Base-by-base conservation (phyloP, 2,113 vertebrate species). In the Thunnus thynnus region DNA sequence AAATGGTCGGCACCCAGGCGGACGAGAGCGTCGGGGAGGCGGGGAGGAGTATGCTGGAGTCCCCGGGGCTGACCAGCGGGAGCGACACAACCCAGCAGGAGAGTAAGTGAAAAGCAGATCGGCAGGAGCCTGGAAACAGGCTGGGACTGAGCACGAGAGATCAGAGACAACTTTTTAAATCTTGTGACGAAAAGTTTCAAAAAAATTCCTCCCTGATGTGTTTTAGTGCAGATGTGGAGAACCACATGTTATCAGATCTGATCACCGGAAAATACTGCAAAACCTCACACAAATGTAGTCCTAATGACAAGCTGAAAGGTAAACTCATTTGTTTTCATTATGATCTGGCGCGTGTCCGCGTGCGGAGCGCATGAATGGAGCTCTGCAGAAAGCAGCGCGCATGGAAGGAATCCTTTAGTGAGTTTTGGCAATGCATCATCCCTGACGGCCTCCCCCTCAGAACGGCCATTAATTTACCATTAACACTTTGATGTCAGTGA, bases 21-120 rank as follows among this genome's bases (percentile, higher is more conserved):
- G 98, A 98, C 72, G 98, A 99, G 79, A 94, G 95, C 66, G 96
- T 96, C 76, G 97, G 95, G 68, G 98, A 99, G 86, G 94, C 97
- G 70, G 97, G 97, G 57, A 94, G 97, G 91, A 97, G 95, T 91
- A 95, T 98, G 94, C 95, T 99, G 94, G 98, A 99, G 91, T 98
- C 97, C 22, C 97, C 98, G 12, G 98, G 97, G n/a, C 93, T 98
- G 89, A 99, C 97, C 89, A 99, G 98, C 91, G 98, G 98, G 89
- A 99, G 98, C 92, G 98, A 99, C 95, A 99, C 98, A 2, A 97
- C 97, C 80, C 98, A 98, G 89, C 98, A 97, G 93, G 98, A 99
- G 93, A 98, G 98, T 99, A 96, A 99, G 98, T 97, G 18, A 61
- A 63, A 50, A 8, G 54, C 52, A 47, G 22, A 22, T 1, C 16